phyloP scores from a whole-genome alignment of 2,113 vertebrate genomes.

The Stigmatopora argus region DNA sequence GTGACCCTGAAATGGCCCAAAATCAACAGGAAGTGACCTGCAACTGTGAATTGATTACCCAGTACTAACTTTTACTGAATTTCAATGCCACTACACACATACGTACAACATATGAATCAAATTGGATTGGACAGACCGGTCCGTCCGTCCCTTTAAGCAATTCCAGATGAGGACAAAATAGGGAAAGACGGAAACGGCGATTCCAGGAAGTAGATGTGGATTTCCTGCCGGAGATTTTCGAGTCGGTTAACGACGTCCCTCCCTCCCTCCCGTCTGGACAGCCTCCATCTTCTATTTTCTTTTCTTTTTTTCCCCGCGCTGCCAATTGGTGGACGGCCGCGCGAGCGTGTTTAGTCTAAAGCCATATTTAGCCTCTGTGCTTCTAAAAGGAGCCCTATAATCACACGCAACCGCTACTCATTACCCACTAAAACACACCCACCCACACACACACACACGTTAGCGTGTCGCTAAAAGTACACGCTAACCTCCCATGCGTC shows the following conservation, averaged over 20 bases:
- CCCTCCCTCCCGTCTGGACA: neutral
- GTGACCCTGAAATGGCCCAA: no score
- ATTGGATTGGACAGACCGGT: no score
- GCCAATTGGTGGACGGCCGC: constrained; percentile 32
- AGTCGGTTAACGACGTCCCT: neutral
- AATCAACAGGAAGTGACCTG: no score
- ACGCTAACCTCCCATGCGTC: constrained; percentile 71
- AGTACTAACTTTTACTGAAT: no score
- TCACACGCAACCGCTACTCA: constrained; percentile 72
- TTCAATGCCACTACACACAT: no score
- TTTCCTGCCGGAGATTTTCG: neutral
- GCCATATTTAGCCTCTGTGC: constrained; percentile 70
- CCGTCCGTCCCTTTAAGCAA: no score
- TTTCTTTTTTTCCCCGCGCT: constrained; percentile 49
- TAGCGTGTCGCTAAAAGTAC: constrained; percentile 72
- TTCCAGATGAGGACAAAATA: neutral
- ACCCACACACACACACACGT: constrained; percentile 46
- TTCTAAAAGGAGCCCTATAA: constrained; percentile 70
- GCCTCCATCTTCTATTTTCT: neutral
- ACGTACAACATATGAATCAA: no score
- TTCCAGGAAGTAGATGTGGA: neutral
- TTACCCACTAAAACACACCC: constrained; percentile 64
- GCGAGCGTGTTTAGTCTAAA: constrained; percentile 60
- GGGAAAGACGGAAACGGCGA: neutral
- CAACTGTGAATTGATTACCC: no score